Percentiles rank a stretch among this genome's conserved stretches.
Conservation (phyloP, 2,888 invertebrate species). For the Drosophila kanekoi region DNA sequence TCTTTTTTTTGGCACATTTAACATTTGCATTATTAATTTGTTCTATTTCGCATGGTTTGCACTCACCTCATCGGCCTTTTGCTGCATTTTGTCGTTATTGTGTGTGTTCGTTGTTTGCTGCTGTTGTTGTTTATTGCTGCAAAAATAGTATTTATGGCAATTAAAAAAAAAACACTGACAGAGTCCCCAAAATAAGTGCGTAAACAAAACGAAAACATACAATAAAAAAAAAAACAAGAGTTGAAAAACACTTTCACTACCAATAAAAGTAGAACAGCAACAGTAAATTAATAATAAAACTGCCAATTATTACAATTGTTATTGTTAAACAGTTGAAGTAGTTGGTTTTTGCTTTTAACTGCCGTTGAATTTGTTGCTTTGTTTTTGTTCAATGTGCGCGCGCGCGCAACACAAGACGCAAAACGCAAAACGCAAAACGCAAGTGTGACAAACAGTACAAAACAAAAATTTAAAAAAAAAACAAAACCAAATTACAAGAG, state of each 20-base stretch:
- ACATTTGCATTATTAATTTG: background rate
- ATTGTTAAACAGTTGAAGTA: constrained; percentile 36
- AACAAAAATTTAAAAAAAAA: constrained; percentile 5
- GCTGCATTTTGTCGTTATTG: constrained; percentile 60
- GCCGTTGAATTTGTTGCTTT: constrained; percentile 20
- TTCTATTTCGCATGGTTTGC: background rate
- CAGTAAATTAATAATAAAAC: constrained; percentile 30
- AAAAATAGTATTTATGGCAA: constrained; percentile 40
- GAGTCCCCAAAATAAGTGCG: constrained; percentile 19
- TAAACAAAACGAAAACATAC: constrained; percentile 7
- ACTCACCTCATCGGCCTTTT: constrained; percentile 71
- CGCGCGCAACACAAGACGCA: constrained; percentile 51
- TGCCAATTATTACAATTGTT: constrained; percentile 51
- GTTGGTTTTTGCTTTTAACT: constrained; percentile 8
- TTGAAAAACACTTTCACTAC: constrained; percentile 53
- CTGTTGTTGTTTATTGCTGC: constrained; percentile 30
- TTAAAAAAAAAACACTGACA: constrained; percentile 44
- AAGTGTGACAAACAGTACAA: constrained; percentile 13
- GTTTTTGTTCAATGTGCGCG: constrained; percentile 40
- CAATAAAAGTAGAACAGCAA: constrained; percentile 36
- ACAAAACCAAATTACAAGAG: background rate
- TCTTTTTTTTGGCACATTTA: background rate
- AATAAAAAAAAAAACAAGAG: constrained; percentile 21
- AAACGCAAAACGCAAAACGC: background rate
- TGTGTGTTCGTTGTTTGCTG: constrained; percentile 1